Evolutionary conservation across 2,888 invertebrate genomes (phyloP).

Genomic region (Latrodectus elegans): DNA sequence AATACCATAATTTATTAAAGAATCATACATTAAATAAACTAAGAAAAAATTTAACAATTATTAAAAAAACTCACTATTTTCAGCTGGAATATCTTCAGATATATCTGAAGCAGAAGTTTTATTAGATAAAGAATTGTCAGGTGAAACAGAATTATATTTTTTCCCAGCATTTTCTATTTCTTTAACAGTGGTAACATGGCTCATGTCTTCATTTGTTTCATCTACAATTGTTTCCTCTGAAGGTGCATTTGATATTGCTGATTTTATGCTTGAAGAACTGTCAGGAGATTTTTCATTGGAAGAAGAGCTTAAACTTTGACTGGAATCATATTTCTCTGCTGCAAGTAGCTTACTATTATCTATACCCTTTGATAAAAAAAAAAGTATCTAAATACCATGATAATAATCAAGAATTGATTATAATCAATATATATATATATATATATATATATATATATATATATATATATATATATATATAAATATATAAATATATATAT

Average conservation of each 20-base stretch:
- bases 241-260: constrained; percentile 1
- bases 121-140: constrained; percentile 3
- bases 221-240: constrained; percentile 12
- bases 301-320: constrained; percentile 17
- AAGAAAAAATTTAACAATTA: background rate
- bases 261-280: constrained; percentile 24
- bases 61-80: constrained; percentile 17
- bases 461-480: no score
- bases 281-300: constrained; percentile 15
- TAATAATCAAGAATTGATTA: no score
- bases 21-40: background rate
- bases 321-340: background rate
- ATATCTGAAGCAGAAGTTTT: constrained; percentile 18
- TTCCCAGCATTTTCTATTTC: constrained; percentile 8
- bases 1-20: background rate
- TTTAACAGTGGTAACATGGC: constrained; percentile 9
- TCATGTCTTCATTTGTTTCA: constrained; percentile 2
- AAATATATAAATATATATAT: no score
- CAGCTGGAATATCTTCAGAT: constrained; percentile 15
- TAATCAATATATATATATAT: no score
- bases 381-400: no score
- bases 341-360: no score
- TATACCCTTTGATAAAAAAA: no score
- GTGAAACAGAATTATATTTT: background rate
- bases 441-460: no score